phyloP scores from a whole-genome alignment of 2,888 invertebrate genomes.

The Lithodes maja region DNA sequence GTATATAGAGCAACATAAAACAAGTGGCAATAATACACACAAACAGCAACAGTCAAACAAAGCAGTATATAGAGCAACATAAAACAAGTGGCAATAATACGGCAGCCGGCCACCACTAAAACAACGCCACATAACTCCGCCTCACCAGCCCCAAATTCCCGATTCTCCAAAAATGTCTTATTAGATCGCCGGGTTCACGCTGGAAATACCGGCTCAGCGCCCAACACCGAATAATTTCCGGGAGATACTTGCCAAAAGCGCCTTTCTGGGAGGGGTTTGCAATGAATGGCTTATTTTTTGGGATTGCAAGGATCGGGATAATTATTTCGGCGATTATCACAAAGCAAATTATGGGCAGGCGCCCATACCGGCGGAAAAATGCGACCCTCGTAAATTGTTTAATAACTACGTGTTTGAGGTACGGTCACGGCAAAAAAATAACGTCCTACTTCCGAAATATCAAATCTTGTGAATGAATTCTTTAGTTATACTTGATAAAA shows the following conservation, averaged over 20 bases:
- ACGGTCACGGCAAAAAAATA: too few species aligned
- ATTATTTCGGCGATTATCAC: background rate
- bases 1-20: too few species aligned
- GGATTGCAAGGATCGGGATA: background rate
- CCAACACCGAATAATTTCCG: slow-evolving; percentile 13
- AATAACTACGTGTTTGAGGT: too few species aligned
- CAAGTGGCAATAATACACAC: too few species aligned
- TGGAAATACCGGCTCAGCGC: slow-evolving; percentile 11
- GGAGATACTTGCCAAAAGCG: slow-evolving; percentile 10
- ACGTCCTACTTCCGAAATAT: too few species aligned
- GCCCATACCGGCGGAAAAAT: too few species aligned
- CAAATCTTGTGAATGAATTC: too few species aligned
- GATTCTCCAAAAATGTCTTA: slow-evolving; percentile 12
- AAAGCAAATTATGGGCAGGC: background rate
- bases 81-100: background rate
- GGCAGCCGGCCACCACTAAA: background rate
- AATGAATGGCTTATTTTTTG: background rate
- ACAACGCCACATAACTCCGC: slow-evolving; percentile 6
- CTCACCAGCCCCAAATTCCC: background rate
- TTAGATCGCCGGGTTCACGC: slow-evolving; percentile 5
- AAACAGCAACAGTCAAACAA: too few species aligned
- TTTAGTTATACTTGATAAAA: too few species aligned
- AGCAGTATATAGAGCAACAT: background rate
- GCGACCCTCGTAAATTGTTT: too few species aligned
- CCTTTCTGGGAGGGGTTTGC: slow-evolving; percentile 1